These are phyloP conservation scores for Ochropleura leucogaster DNA, from an alignment of 2,888 invertebrate species.

Conservation along the genomic window DNA sequence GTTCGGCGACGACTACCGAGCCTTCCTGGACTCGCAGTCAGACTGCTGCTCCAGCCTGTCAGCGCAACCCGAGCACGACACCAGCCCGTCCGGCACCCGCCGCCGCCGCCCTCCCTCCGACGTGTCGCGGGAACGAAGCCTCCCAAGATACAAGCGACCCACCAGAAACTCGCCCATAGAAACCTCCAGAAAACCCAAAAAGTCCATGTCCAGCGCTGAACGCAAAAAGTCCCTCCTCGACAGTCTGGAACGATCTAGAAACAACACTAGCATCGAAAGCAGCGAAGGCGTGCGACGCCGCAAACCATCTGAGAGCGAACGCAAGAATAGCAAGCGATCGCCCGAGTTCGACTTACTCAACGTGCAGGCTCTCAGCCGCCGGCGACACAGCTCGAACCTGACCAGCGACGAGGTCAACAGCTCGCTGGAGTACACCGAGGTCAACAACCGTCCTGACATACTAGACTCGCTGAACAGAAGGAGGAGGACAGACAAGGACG, in stretches of 20 bases:
- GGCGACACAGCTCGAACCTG: slow-evolving; percentile 87
- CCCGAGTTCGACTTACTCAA: slow-evolving; percentile 87
- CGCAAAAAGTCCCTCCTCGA: slow-evolving; percentile 87
- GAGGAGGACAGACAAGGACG: slow-evolving; percentile 77
- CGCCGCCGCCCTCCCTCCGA: slow-evolving; percentile 86
- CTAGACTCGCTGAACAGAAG: slow-evolving; percentile 84
- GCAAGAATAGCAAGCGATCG: slow-evolving; percentile 85
- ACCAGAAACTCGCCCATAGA: slow-evolving; percentile 83
- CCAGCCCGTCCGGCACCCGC: slow-evolving; percentile 81
- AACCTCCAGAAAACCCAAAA: slow-evolving; percentile 85
- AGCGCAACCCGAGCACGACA: slow-evolving; percentile 90
- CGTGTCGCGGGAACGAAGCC: slow-evolving; percentile 78
- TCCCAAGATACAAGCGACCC: slow-evolving; percentile 84
- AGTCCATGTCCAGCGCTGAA: slow-evolving; percentile 89
- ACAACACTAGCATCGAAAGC: slow-evolving; percentile 88
- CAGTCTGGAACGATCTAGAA: slow-evolving; percentile 86
- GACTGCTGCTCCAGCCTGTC: slow-evolving; percentile 96
- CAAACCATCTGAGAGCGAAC: slow-evolving; percentile 82
- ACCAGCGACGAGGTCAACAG: slow-evolving; percentile 89
- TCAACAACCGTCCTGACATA: slow-evolving; percentile 87
- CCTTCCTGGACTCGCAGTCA: slow-evolving; percentile 97
- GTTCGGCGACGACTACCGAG: slow-evolving; percentile 97
- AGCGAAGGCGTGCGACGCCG: slow-evolving; percentile 84
- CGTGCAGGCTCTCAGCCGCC: slow-evolving; percentile 83
- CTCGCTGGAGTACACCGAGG: slow-evolving; percentile 87